A percentile compares a stretch with the other conserved stretches of the same genome.
Evolutionary conservation across 2,888 invertebrate species (phyloP).

Genomic region (Rhagonycha fulva): DNA sequence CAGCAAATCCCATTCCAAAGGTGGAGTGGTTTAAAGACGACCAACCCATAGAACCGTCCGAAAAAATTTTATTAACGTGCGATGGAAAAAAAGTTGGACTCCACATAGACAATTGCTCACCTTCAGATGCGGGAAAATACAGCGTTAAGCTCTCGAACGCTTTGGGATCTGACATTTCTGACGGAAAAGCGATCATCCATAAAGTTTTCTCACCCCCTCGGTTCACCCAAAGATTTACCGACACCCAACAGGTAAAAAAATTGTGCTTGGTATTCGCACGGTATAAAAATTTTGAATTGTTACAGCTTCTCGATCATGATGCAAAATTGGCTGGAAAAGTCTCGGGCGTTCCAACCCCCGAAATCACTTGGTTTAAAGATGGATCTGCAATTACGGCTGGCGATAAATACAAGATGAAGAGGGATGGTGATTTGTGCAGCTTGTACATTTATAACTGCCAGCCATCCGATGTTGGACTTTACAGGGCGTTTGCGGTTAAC

Average conservation of each 20-base stretch:
- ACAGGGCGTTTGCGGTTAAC: constrained; percentile 79
- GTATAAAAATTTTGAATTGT: constrained; percentile 19
- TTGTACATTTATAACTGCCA: constrained; percentile 73
- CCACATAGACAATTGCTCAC: constrained; percentile 70
- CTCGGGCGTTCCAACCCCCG: constrained; percentile 80
- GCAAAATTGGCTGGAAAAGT: constrained; percentile 84
- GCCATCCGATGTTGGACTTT: constrained; percentile 71
- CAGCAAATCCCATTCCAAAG: constrained; percentile 83
- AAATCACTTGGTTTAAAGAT: constrained; percentile 86
- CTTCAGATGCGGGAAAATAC: constrained; percentile 79
- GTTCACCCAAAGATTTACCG: constrained; percentile 76
- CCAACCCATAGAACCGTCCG: constrained; percentile 65
- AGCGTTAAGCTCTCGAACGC: constrained; percentile 76
- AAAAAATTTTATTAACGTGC: constrained; percentile 74
- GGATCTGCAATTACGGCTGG: constrained; percentile 71
- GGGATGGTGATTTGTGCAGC: constrained; percentile 80
- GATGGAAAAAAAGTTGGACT: constrained; percentile 82
- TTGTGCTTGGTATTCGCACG: background rate
- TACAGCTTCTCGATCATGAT: constrained; percentile 73
- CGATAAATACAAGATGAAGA: constrained; percentile 74
- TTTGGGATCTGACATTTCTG: constrained; percentile 72
- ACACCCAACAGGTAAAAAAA: constrained; percentile 64
- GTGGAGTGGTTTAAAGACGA: constrained; percentile 82
- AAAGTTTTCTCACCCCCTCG: constrained; percentile 81
- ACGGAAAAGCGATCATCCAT: constrained; percentile 73